Evolutionary conservation across 2,888 invertebrate genomes (phyloP).

Genomic region (Caenorhabditis panamensis): DNA sequence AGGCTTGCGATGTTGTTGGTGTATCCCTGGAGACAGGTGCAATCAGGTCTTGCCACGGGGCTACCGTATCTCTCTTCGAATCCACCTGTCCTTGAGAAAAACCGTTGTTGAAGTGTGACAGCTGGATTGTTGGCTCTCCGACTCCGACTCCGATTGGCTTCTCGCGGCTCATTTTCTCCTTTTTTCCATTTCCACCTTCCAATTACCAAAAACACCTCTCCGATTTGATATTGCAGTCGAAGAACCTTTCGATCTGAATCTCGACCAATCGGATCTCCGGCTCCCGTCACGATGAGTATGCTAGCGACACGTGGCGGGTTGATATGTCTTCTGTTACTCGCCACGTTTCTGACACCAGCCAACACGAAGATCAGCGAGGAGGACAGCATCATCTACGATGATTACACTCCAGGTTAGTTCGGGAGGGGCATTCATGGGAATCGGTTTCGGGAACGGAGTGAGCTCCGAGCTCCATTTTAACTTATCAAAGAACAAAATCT

Average conservation of each 20-base stretch:
- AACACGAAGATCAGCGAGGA: slow-evolving; percentile 30
- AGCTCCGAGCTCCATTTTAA: too few relatives aligned
- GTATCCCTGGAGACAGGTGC: slow-evolving; percentile 4
- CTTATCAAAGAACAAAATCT: too few relatives aligned
- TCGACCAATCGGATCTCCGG: not conserved
- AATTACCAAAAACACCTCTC: not conserved
- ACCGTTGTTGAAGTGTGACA: slow-evolving; percentile 27
- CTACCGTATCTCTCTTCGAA: slow-evolving; percentile 18
- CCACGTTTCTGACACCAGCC: slow-evolving; percentile 32
- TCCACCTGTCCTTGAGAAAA: slow-evolving; percentile 16
- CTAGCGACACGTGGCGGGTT: slow-evolving; percentile 54
- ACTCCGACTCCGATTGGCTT: not conserved
- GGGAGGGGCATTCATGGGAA: not conserved
- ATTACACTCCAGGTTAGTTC: slow-evolving; percentile 49
- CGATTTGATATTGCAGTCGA: not conserved
- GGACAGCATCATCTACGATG: slow-evolving; percentile 50
- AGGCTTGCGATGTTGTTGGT: slow-evolving; percentile 4
- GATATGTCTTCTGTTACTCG: slow-evolving; percentile 36
- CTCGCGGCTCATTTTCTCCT: not conserved
- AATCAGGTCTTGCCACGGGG: not conserved
- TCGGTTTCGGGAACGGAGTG: too few relatives aligned
- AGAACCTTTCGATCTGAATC: not conserved
- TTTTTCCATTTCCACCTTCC: not conserved
- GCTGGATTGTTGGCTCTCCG: too few relatives aligned
- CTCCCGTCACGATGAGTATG: slow-evolving; percentile 18